Percentiles rank a stretch among this genome's conserved stretches.
phyloP scores from a whole-genome alignment of 2,113 vertebrate genomes.

The Caranx melampygus region DNA sequence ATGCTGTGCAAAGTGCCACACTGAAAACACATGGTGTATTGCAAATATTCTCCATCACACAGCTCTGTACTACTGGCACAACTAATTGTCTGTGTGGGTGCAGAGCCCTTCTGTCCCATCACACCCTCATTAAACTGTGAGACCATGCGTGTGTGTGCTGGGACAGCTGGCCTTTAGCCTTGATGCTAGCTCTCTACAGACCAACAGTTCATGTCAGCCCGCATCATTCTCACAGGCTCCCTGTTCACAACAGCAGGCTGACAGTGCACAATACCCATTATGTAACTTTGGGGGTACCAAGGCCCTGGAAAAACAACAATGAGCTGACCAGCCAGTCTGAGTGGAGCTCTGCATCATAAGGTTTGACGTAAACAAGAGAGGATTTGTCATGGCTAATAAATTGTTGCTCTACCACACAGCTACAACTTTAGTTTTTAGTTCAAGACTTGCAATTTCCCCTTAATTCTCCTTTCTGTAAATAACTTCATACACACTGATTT shows the following conservation, averaged over 20 bases:
- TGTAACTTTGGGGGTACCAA: constrained; percentile 62
- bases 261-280: constrained; percentile 70
- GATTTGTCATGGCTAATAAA: background rate
- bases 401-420: too few relatives aligned
- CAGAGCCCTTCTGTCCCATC: constrained; percentile 49
- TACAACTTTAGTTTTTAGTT: background rate
- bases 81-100: constrained; percentile 25
- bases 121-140: constrained; percentile 75
- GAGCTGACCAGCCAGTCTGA: constrained; percentile 8
- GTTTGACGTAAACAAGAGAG: constrained; percentile 4
- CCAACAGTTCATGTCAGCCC: constrained; percentile 64
- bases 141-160: constrained; percentile 55
- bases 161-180: constrained; percentile 65
- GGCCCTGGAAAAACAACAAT: constrained; percentile 30
- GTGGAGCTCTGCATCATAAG: constrained; percentile 19
- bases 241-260: constrained; percentile 48
- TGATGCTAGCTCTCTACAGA: constrained; percentile 44
- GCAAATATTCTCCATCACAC: constrained; percentile 30
- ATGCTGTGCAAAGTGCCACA: constrained; percentile 24
- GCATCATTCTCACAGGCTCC: constrained; percentile 62
- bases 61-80: constrained; percentile 29
- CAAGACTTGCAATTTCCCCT: background rate
- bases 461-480: background rate
- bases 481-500: background rate
- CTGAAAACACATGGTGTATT: constrained; percentile 35